Base-by-base conservation (phyloP, 2,888 invertebrate genomes). In the Nemotelus pantherinus region DNA sequence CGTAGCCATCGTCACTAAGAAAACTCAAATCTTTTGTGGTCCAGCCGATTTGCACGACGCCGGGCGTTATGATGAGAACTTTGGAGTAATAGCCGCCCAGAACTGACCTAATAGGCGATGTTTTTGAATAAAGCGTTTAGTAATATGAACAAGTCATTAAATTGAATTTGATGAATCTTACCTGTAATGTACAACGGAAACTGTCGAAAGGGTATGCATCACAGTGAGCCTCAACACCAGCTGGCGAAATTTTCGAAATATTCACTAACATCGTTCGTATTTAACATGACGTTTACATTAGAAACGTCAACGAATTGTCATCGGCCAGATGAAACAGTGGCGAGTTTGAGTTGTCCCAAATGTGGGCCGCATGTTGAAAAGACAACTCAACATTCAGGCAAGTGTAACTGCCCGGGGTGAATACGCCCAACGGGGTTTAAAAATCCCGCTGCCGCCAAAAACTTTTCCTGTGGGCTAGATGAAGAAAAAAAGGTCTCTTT, bases 1-100 rank as follows among this genome's bases (percentile, higher is more conserved):
- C 97, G 88, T 94, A 96, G 0, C 97, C 97, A 85, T 96, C 96
- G 86, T 97, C 95, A 88, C 96, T 97, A 63, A 95, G 89, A 87
- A 97, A 97, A 84, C 93, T 94, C 84, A 96, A 96, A 82, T 94
- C 92, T 85, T 95, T 95, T 0, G 97, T 96, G 0, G 97, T 97
- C 95, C 96, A 97, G 71, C 98, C 98, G 81, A 98, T 97, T 88
- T 98, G 98, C 97, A 98, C 97, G 9, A 97, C 96, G 0, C 97
- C 97, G 0, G 94, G 92, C 3, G 97, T 97, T 77, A 97, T 90
- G 71, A 98, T 91, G 25, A 90, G 88, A 0, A 94, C 95, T 87
- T 98, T 97, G 85, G 97, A 98, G 86, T 95, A 98, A 96, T 96
- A 97, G 77, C 92, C 92, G 90, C 2, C 96, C 97, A 5, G 88